phyloP scores from a whole-genome alignment of 2,888 invertebrate genomes.

The Epistrophella euchroma region DNA sequence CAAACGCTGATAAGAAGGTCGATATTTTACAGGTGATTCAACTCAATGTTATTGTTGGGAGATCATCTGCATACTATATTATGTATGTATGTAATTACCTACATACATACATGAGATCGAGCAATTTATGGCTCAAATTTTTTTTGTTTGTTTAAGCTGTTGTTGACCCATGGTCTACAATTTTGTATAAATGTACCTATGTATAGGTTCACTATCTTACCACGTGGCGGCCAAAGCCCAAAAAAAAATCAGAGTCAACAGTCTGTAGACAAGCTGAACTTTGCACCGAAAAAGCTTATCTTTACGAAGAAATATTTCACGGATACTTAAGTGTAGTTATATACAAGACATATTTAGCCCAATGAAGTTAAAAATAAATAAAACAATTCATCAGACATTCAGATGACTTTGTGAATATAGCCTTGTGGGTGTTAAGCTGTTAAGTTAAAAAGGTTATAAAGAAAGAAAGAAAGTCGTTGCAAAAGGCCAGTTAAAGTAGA shows the following conservation, averaged over 20 bases:
- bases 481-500: neutral
- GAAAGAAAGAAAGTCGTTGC: neutral
- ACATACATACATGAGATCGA: neutral
- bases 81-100: too few relatives aligned
- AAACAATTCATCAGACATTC: neutral
- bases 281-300: slow-evolving; percentile 17
- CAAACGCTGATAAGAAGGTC: slow-evolving; percentile 43
- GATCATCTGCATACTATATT: too few relatives aligned
- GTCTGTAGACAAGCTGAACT: neutral
- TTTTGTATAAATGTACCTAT: neutral
- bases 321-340: neutral
- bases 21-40: slow-evolving; percentile 62
- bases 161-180: neutral
- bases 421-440: neutral
- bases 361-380: slow-evolving; percentile 4
- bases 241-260: neutral
- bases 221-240: neutral
- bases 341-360: neutral
- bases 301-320: slow-evolving; percentile 8
- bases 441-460: neutral
- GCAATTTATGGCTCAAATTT: neutral
- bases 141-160: neutral
- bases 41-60: slow-evolving; percentile 55
- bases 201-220: neutral
- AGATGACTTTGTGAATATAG: neutral